Base-by-base conservation (phyloP, 2,113 vertebrate species). In the Colaptes auratus region DNA sequence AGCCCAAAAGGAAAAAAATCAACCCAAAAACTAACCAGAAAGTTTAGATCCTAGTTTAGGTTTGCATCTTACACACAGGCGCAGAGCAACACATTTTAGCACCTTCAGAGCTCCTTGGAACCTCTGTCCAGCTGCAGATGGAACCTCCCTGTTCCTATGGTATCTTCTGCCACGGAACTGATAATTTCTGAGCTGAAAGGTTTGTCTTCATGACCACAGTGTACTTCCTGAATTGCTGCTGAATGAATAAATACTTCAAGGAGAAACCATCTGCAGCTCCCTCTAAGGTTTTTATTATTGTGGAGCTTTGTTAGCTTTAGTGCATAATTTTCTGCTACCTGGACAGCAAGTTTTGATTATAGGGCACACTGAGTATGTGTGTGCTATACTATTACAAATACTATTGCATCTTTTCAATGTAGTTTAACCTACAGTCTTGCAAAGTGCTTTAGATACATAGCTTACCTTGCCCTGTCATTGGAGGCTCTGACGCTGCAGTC, bases 61-160 rank as follows among this genome's bases (percentile, higher is more conserved):
- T 46, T 21, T 66, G 46, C 28, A 20, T 30, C 18, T 39, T 15
- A 10, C 14, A 3, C 1, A 4, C 8, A 17, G 56, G 17, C 52
- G 3, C 0, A 33, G 2, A 1, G 33, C 0, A 0, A 16, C 63
- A 13, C 0, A 0, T 6, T 30, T 15, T 3, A 4, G 4, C 42
- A 35, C 15, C 31, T 33, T 18, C 42, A 3, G 23, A 0, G 12
- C 28, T 31, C n/a, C 3, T 25, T 17, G 52, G 25, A 71, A 64
- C 33, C 46, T 10, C 63, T 0, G 2, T 24, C 52, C 66, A 3
- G 1, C 53, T 9, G 73, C 28, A 59, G 65, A 25, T 15, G 20
- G 20, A 33, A 5, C 14, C 21, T 56, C 18, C 16, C 9, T 12
- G 46, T 19, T 20, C 61, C 14, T 4, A 23, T 15, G 36, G 33